Conservation (phyloP, 2,888 invertebrate genomes). For the Hymenopus coronatus region DNA sequence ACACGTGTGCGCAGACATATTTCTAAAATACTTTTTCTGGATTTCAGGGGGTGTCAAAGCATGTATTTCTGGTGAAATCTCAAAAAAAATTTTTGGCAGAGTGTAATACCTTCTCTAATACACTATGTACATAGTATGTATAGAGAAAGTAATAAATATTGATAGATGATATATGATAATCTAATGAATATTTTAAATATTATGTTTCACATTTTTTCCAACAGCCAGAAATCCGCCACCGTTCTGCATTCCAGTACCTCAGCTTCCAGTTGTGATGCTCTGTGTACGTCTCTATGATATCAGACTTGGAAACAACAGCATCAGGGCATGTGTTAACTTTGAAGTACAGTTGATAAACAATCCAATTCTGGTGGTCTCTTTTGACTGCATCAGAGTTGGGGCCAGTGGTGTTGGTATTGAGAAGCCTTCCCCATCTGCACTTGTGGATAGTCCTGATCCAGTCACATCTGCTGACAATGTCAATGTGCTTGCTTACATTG, state of each 20-base stretch:
- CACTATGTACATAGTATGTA: no score
- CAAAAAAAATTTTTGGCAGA: no score
- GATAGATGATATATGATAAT: no score
- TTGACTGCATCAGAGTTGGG: slow-evolving; percentile 40
- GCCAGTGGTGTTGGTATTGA: slow-evolving; percentile 35
- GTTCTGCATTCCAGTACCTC: slow-evolving; percentile 33
- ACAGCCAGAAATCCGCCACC: slow-evolving; percentile 32
- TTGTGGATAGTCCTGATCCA: neutral
- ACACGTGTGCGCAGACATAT: no score
- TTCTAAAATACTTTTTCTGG: no score
- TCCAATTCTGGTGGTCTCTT: slow-evolving; percentile 32
- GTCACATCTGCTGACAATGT: neutral
- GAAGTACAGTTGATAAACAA: slow-evolving; percentile 21
- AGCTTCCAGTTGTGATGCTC: slow-evolving; percentile 27
- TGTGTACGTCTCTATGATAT: slow-evolving; percentile 31
- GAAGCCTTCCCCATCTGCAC: slow-evolving; percentile 3
- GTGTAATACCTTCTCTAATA: no score
- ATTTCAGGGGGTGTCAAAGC: no score
- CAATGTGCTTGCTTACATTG: neutral
- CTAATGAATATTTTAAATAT: neutral
- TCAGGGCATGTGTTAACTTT: slow-evolving; percentile 29
- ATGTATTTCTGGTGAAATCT: no score
- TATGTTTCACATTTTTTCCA: neutral
- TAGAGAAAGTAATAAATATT: no score
- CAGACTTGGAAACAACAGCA: slow-evolving; percentile 14